phyloP scores from a whole-genome alignment of 2,113 vertebrate species.

The Platysteira castanea region DNA sequence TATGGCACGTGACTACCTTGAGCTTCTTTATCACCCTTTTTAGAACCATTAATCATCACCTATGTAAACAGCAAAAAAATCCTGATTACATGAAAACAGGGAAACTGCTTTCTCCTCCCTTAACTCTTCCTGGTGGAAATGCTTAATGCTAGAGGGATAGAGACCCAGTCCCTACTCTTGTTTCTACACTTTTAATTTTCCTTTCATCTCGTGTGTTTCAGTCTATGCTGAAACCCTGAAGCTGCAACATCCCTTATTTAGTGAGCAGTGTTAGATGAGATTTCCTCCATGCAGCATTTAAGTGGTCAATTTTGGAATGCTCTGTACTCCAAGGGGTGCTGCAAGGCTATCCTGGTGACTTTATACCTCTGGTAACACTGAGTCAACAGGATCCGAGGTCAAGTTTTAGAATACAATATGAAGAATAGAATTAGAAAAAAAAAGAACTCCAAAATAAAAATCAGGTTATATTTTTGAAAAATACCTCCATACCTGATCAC shows the following conservation, averaged over 20 bases:
- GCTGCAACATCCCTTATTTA: background rate
- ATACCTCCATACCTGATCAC: slow-evolving; percentile 82
- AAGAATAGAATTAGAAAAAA: background rate
- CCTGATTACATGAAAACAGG: background rate
- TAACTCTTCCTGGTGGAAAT: background rate
- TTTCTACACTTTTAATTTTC: background rate
- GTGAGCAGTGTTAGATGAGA: background rate
- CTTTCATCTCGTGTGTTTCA: background rate
- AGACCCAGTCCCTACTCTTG: background rate
- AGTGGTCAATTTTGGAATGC: background rate
- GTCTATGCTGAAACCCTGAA: background rate
- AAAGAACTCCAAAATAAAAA: background rate
- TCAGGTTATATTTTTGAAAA: background rate
- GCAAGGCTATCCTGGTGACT: background rate
- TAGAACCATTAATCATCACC: background rate
- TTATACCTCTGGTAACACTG: background rate
- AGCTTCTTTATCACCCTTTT: background rate
- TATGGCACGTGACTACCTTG: background rate
- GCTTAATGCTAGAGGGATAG: background rate
- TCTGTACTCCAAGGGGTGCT: background rate
- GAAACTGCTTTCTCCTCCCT: background rate
- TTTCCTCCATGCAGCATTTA: background rate
- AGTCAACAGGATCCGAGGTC: background rate
- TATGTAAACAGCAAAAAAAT: background rate
- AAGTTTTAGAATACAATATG: background rate